A percentile compares a stretch with the other conserved stretches of the same genome.
Conservation (phyloP, 2,113 vertebrate genomes). For the Urocynchramus pylzowi region DNA sequence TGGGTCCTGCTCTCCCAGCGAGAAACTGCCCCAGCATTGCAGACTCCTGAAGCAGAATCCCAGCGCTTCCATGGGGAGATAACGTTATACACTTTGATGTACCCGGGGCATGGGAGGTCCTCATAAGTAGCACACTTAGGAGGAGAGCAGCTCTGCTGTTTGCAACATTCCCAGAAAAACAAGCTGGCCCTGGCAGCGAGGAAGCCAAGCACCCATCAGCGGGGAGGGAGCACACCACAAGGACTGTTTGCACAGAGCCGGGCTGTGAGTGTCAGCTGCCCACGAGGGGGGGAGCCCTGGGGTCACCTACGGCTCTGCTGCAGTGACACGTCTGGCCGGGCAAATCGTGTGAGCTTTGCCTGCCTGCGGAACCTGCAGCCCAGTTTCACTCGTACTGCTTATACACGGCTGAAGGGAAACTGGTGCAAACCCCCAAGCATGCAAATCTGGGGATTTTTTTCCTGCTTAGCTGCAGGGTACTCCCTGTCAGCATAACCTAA, state of each 20-base stretch:
- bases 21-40: background rate
- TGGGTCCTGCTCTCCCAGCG: rapidly evolving
- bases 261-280: background rate
- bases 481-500: constrained; percentile 11
- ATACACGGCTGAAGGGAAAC: background rate
- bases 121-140: background rate
- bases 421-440: background rate
- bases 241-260: background rate
- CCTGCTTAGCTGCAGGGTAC: background rate
- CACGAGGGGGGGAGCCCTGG: background rate
- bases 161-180: background rate
- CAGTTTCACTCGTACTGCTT: background rate
- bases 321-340: background rate
- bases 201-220: background rate
- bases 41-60: background rate
- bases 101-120: constrained; percentile 29
- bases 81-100: constrained; percentile 27
- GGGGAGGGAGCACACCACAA: background rate
- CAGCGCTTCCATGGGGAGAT: background rate
- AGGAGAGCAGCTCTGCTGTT: constrained; percentile 5
- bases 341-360: background rate
- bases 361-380: background rate
- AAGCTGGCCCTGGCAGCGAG: background rate
- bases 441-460: background rate
- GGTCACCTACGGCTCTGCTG: rapidly evolving